A percentile compares a stretch with the other conserved stretches of the same genome.
phyloP scores from a whole-genome alignment of 2,113 vertebrate genomes.

The Megaceryle torquata region DNA sequence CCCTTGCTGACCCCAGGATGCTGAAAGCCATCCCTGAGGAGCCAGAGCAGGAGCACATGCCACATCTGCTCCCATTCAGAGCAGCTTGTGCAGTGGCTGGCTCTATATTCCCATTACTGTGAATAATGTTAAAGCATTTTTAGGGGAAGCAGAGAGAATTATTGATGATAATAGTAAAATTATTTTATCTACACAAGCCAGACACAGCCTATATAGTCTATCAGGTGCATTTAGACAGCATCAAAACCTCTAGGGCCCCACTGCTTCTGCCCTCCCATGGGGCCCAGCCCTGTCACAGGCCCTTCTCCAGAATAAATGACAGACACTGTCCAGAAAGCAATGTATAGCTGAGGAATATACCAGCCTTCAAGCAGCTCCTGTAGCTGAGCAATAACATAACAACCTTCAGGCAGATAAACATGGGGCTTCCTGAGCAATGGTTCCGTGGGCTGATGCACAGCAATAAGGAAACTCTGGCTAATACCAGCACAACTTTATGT shows the following conservation, averaged over 20 bases:
- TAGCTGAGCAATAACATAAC: not conserved
- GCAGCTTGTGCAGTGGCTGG: not conserved
- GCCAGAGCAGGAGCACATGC: not conserved
- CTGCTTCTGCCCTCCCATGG: not conserved
- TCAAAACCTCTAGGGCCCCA: not conserved
- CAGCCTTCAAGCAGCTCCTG: not conserved
- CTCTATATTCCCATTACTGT: not conserved
- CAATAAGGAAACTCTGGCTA: not conserved
- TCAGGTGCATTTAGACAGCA: not conserved
- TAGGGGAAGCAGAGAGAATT: not conserved
- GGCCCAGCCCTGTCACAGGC: not conserved
- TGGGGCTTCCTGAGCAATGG: not conserved
- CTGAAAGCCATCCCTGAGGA: rapidly evolving
- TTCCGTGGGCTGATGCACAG: rapidly evolving
- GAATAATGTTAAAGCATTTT: not conserved
- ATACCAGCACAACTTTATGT: not conserved
- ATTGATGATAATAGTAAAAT: slow-evolving; percentile 25
- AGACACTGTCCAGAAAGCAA: not conserved
- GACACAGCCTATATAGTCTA: not conserved
- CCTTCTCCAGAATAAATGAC: not conserved
- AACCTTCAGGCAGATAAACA: not conserved
- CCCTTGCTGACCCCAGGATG: not conserved
- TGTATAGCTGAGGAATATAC: not conserved
- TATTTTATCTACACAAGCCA: not conserved
- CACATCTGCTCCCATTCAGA: not conserved